A percentile compares a stretch with the other conserved stretches of the same genome.
Conservation (phyloP, 2,797 vertebrate genomes). For the Cynodonichthys magdalenae region DNA sequence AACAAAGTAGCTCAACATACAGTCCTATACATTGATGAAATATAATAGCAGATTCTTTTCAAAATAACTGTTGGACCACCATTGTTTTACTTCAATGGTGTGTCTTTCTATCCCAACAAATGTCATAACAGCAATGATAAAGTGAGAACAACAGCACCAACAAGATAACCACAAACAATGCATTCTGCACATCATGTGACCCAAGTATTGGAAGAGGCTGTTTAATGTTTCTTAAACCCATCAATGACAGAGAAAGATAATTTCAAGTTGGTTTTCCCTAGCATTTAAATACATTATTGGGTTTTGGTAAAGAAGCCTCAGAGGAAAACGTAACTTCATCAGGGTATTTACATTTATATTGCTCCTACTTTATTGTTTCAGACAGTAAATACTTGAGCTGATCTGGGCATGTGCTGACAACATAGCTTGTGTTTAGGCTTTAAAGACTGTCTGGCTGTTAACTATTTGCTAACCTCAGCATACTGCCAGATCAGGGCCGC, state of each 20-base stretch:
- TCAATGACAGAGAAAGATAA: constrained; percentile 15
- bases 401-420: neutral
- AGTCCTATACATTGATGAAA: neutral
- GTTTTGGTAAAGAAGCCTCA: constrained; percentile 22
- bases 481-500: neutral
- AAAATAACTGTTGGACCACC: neutral
- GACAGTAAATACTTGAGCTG: neutral
- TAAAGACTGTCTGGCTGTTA: neutral
- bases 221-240: constrained; percentile 37
- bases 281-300: constrained; percentile 31
- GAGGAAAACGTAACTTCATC: neutral
- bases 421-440: neutral
- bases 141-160: constrained; percentile 4
- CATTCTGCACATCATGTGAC: constrained; percentile 2
- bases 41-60: neutral
- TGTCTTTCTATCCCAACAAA: constrained; percentile 6
- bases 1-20: neutral
- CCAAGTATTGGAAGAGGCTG: constrained; percentile 30
- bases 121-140: neutral
- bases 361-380: too few relatives aligned
- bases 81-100: neutral
- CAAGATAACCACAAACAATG: constrained; percentile 1
- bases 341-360: too few relatives aligned
- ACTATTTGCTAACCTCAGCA: neutral
- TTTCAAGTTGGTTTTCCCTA: constrained; percentile 16